Conservation (phyloP, 2,113 vertebrate genomes). For the Eulemur macaco region DNA sequence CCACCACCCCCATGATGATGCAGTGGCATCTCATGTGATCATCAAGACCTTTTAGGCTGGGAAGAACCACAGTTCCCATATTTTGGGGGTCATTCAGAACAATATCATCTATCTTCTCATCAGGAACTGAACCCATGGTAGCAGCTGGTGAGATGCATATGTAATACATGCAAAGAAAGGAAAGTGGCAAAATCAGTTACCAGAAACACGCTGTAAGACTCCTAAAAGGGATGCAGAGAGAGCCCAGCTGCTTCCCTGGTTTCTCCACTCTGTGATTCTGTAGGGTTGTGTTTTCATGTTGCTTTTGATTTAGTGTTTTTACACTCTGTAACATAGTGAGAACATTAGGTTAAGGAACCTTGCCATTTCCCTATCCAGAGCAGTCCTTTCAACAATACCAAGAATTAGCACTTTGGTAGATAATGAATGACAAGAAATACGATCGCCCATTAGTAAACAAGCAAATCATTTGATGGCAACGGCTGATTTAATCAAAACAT, state of each 20-base stretch:
- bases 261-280: neutral
- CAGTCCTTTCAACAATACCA: conserved; percentile 38
- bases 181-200: neutral
- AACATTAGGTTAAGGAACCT: conserved; percentile 49
- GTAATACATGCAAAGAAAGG: neutral
- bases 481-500: conserved; percentile 65
- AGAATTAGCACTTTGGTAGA: conserved; percentile 55
- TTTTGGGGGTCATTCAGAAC: neutral
- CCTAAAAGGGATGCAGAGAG: neutral
- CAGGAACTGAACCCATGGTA: neutral
- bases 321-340: neutral
- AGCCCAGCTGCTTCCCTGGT: neutral
- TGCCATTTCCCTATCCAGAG: neutral
- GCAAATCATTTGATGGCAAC: conserved; percentile 49
- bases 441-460: conserved; percentile 35
- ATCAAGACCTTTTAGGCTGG: neutral
- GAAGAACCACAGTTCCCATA: neutral
- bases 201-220: neutral
- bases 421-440: conserved; percentile 47
- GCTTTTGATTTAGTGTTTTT: conserved; percentile 1
- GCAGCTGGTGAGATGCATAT: neutral
- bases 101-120: neutral
- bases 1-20: neutral
- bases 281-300: neutral
- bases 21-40: neutral